Percentiles rank a stretch among this genome's conserved stretches.
Evolutionary conservation across 1,140 invertebrate genomes (phyloP).

Genomic region (Neodiprion lecontei): DNA sequence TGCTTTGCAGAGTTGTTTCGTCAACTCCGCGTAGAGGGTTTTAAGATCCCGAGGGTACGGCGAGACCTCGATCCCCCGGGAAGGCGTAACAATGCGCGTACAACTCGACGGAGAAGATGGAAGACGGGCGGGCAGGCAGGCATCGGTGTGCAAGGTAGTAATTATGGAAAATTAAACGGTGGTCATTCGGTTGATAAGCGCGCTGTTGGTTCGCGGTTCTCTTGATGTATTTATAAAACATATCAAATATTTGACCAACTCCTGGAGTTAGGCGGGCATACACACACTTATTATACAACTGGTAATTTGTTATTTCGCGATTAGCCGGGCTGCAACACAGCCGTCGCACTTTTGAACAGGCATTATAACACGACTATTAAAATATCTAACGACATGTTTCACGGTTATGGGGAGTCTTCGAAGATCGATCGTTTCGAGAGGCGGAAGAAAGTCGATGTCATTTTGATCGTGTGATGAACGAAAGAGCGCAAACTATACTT

Average conservation of each 20-base stretch:
- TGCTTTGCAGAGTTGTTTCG: not conserved
- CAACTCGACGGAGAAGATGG: not conserved
- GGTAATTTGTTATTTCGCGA: not conserved
- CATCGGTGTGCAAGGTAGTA: not conserved
- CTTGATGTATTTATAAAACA: not conserved
- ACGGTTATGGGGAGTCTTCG: no score
- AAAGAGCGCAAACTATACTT: no score
- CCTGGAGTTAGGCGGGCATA: not conserved
- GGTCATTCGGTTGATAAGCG: conserved; percentile 9
- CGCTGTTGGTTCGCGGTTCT: not conserved
- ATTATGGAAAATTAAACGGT: conserved; percentile 15
- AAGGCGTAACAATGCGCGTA: not conserved
- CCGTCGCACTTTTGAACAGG: not conserved
- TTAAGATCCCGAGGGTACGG: not conserved
- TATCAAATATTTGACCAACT: conserved; percentile 6
- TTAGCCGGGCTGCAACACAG: not conserved
- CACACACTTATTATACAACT: no score
- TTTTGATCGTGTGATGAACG: no score
- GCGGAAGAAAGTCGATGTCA: no score
- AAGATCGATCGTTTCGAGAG: no score
- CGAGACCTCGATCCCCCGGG: not conserved
- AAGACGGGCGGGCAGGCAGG: not conserved
- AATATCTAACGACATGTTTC: no score
- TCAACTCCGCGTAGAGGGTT: not conserved
- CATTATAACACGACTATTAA: no score